Base-by-base conservation (phyloP, 2,797 vertebrate species). In the Falco rusticolus region DNA sequence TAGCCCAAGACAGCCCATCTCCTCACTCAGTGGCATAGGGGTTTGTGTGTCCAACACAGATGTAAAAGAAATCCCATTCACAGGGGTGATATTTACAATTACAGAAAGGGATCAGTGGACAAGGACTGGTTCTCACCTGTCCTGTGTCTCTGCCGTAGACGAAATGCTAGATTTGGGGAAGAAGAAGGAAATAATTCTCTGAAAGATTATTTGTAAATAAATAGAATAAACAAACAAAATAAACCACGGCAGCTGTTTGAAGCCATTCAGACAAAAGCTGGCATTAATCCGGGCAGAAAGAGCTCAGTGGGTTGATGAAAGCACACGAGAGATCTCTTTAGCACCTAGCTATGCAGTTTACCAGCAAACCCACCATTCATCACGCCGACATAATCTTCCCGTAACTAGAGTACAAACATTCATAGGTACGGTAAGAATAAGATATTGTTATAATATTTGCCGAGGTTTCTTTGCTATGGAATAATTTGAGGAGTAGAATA, bases 81-180 rank as follows among this genome's bases (percentile, higher is more conserved):
- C 64, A 85, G 41, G 57, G 87, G 75, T 59, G 64, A 61, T 45
- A 92, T 48, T 89, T 66, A 94, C 95, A 90, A 19, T 89, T 78
- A 96, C 86, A 95, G 85, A 96, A 93, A 93, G 76, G 76, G 41
- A 80, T 95, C 96, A 95, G 72, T 96, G 96, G 96, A 95, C 95
- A 96, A 96, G 95, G 96, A 96, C 96, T 89, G 96, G 95, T 89
- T 97, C 96, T 97, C 96, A 97, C 96, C 95, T 97, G 96, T 96
- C 96, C 96, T 95, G 96, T 96, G 96, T 96, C 96, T 97, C 96
- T 97, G 96, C 89, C 96, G 96, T 95, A 97, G 96, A 96, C 80
- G 96, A 96, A 97, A 96, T 96, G 96, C 96, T 96, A 94, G 94
- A 97, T 96, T 96, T 84, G 91, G 94, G 96, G 95, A 96, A 96